Percentiles rank a stretch among this genome's conserved stretches.
Evolutionary conservation across 2,888 invertebrate genomes (phyloP).

Genomic region (Leucophora obtusa): DNA sequence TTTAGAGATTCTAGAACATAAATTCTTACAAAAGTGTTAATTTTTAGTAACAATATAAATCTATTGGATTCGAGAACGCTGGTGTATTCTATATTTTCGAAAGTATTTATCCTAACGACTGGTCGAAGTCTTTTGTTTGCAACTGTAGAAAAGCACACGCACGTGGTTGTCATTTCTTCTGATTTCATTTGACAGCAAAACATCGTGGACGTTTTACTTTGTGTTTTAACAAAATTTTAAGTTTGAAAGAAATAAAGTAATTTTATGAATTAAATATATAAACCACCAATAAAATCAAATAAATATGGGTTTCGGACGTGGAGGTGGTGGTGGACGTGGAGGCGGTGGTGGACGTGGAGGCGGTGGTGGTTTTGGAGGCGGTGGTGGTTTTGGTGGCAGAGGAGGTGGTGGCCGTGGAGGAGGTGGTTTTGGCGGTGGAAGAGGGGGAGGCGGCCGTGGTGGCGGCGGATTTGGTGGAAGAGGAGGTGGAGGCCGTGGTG

Average conservation of each 20-base stretch:
- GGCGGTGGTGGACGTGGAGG: slow-evolving; percentile 76
- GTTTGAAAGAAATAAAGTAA: neutral
- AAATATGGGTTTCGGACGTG: slow-evolving; percentile 51
- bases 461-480: slow-evolving; percentile 80
- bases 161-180: slow-evolving; percentile 36
- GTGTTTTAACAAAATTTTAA: slow-evolving; percentile 10
- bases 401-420: slow-evolving; percentile 68
- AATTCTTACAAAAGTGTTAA: too few species aligned
- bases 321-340: slow-evolving; percentile 74
- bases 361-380: slow-evolving; percentile 74
- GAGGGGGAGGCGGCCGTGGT: slow-evolving; percentile 68
- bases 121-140: too few species aligned
- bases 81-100: too few species aligned
- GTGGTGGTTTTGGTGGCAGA: slow-evolving; percentile 72
- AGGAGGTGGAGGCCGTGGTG: slow-evolving; percentile 79
- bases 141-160: slow-evolving; percentile 23
- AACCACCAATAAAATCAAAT: slow-evolving; percentile 5
- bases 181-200: slow-evolving; percentile 21
- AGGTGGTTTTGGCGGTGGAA: slow-evolving; percentile 69
- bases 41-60: too few species aligned
- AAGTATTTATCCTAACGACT: too few species aligned
- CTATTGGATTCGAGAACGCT: too few species aligned
- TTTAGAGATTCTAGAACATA: too few species aligned
- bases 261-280: slow-evolving; percentile 1
- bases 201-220: slow-evolving; percentile 30